These are phyloP conservation scores for Carassius carassius DNA, from an alignment of 2,113 vertebrate genomes.

Conservation along the genomic window DNA sequence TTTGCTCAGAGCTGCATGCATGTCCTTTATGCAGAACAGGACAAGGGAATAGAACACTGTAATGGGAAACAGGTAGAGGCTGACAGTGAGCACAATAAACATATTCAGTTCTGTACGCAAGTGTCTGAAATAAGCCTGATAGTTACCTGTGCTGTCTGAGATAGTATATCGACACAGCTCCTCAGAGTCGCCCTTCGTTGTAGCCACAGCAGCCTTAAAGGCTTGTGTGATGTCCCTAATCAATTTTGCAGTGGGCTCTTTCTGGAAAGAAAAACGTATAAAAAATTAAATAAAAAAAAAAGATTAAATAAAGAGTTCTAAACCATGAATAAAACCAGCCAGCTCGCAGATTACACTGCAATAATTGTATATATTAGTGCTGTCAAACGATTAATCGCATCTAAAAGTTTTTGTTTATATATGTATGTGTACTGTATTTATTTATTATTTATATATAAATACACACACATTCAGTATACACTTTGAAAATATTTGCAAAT, in stretches of 20 bases:
- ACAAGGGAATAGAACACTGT: conserved; percentile 92
- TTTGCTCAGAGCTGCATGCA: conserved; percentile 78
- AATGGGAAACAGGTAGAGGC: not conserved
- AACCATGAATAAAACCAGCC: not conserved
- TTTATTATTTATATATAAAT: too few relatives aligned
- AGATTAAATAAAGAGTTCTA: not conserved
- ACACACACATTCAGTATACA: too few relatives aligned
- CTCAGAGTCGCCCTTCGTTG: conserved; percentile 81
- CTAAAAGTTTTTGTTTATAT: too few relatives aligned
- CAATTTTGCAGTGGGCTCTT: conserved; percentile 74
- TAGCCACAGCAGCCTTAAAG: conserved; percentile 90
- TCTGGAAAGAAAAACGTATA: conserved; percentile 62
- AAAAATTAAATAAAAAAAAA: not conserved
- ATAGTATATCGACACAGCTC: conserved; percentile 84
- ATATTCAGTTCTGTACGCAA: not conserved
- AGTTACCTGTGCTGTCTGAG: conserved; percentile 84
- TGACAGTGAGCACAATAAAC: not conserved
- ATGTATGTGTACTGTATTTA: too few relatives aligned
- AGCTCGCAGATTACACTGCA: not conserved
- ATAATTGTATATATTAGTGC: too few relatives aligned
- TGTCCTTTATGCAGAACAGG: conserved; percentile 88
- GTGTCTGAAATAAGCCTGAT: not conserved
- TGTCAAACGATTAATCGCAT: too few relatives aligned
- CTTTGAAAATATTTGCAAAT: too few relatives aligned
- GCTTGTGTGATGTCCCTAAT: conserved; percentile 91